phyloP scores from a whole-genome alignment of 2,888 invertebrate species.

The Drosophila nigricruria region DNA sequence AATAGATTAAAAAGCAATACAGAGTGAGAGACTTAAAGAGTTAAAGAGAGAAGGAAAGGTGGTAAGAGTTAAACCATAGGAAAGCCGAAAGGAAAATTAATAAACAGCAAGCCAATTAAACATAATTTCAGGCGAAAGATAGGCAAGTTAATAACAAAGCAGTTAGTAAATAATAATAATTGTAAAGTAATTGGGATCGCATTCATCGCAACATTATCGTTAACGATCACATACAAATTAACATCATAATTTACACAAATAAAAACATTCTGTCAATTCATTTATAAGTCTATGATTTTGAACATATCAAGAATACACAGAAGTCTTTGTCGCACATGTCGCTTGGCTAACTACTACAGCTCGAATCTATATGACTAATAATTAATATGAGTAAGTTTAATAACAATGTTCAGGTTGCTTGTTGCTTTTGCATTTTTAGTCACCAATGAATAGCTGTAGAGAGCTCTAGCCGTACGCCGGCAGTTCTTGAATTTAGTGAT shows the following conservation, averaged over 20 bases:
- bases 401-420: slow-evolving; percentile 21
- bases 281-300: slow-evolving; percentile 49
- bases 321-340: slow-evolving; percentile 31
- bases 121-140: slow-evolving; percentile 37
- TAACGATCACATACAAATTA: slow-evolving; percentile 51
- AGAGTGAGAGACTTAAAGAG: no score
- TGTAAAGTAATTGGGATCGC: slow-evolving; percentile 19
- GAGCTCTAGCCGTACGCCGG: slow-evolving; percentile 24
- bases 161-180: slow-evolving; percentile 32
- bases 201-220: slow-evolving; percentile 30
- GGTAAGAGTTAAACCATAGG: slow-evolving; percentile 1
- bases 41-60: slow-evolving; percentile 9
- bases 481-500: slow-evolving; percentile 33
- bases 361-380: slow-evolving; percentile 40
- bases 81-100: slow-evolving; percentile 16
- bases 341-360: slow-evolving; percentile 43
- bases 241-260: slow-evolving; percentile 58
- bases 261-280: slow-evolving; percentile 47
- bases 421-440: slow-evolving; percentile 17
- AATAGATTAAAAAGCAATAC: slow-evolving; percentile 4
- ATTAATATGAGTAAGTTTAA: slow-evolving; percentile 28
- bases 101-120: slow-evolving; percentile 39
- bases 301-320: slow-evolving; percentile 54
- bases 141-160: slow-evolving; percentile 49
- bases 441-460: slow-evolving; percentile 40